Evolutionary conservation across 2,113 vertebrate genomes (phyloP).

Genomic region (Indri indri): DNA sequence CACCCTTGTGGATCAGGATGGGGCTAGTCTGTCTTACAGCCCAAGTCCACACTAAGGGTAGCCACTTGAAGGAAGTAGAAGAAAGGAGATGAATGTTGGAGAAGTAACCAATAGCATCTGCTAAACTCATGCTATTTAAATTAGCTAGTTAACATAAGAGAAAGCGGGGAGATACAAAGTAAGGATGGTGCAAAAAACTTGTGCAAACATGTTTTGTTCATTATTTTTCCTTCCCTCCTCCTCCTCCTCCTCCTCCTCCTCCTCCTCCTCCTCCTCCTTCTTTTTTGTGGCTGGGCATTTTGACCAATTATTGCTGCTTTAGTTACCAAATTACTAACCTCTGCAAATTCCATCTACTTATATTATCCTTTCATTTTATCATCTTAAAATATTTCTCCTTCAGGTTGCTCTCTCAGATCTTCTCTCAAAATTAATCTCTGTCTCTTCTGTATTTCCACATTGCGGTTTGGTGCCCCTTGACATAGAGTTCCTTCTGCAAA

Average conservation of each 20-base stretch:
- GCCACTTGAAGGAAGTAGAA: neutral
- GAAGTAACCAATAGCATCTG: neutral
- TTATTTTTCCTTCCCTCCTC: neutral
- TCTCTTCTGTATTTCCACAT: neutral
- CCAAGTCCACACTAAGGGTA: neutral
- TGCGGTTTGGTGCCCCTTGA: neutral
- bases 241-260: neutral
- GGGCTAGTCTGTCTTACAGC: neutral
- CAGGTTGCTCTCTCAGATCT: neutral
- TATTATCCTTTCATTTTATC: neutral
- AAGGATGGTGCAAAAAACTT: neutral
- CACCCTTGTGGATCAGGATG: neutral
- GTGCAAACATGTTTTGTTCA: neutral
- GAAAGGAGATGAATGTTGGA: neutral
- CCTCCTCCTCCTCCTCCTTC: neutral
- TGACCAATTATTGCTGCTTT: neutral
- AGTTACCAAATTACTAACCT: constrained; percentile 35
- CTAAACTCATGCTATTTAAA: neutral
- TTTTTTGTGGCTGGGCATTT: neutral
- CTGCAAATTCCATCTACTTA: neutral
- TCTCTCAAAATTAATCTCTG: neutral
- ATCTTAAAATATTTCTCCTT: neutral
- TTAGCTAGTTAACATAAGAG: neutral
- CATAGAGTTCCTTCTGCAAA: neutral
- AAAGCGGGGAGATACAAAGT: neutral